A percentile compares a stretch with the other conserved stretches of the same genome.
Conservation (phyloP, 2,113 vertebrate genomes). For the Zosterops borbonicus region DNA sequence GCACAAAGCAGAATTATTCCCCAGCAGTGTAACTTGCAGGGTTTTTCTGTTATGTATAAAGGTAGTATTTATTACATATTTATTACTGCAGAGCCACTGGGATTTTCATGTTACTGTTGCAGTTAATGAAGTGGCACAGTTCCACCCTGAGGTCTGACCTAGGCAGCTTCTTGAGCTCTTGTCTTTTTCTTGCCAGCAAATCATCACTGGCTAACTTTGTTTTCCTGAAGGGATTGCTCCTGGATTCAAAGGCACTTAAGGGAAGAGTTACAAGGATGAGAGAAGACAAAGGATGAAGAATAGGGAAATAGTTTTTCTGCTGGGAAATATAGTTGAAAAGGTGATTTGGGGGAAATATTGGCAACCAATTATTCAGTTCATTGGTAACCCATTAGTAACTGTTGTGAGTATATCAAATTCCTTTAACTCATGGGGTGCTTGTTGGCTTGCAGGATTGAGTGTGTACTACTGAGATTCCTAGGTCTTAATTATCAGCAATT, state of each 20-base stretch:
- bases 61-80: slow-evolving; percentile 26
- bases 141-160: slow-evolving; percentile 16
- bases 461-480: not conserved
- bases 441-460: not conserved
- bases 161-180: not conserved
- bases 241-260: not conserved
- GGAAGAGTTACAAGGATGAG: not conserved
- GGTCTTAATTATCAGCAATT: slow-evolving; percentile 3
- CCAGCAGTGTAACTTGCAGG: not conserved
- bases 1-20: not conserved
- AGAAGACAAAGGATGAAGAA: not conserved
- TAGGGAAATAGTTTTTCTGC: not conserved
- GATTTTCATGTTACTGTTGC: not conserved
- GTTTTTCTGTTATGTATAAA: not conserved
- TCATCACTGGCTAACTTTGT: not conserved
- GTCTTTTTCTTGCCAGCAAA: not conserved
- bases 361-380: slow-evolving; percentile 10
- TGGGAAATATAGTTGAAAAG: not conserved
- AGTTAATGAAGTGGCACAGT: slow-evolving; percentile 1
- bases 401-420: not conserved
- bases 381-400: not conserved
- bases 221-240: not conserved
- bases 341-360: not conserved
- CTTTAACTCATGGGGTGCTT: not conserved
- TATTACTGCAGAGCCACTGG: not conserved